Evolutionary conservation across 2,888 invertebrate species (phyloP), one percentile per base, ranked within the genome.

Genomic region (Polietes domitor): DNA sequence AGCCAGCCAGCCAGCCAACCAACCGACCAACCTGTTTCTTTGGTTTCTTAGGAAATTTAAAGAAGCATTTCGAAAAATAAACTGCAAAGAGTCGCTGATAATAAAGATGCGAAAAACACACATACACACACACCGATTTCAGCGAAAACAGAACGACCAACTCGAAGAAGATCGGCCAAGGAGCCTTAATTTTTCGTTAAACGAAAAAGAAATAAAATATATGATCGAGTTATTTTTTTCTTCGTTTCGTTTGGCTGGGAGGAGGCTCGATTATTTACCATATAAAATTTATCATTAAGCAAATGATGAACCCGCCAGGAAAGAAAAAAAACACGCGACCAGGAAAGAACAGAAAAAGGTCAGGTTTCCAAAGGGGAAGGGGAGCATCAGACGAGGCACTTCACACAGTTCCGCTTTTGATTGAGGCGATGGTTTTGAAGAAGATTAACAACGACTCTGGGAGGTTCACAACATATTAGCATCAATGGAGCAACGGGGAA

Each of bases 351-450:
- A 32, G 63, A 77, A 83, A 76, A 80, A 83, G 80, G 80, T 83
- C 83, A 83, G 80, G 77, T 83, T 83, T 83, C 80, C 41, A 17
- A 37, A 37, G 24, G 43, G 0, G 12, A n/a, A 10, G 12, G 1
- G 17, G 15, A 3, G 21, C 21, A 3, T 12, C 24, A 68, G 68
- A 43, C 65, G 53, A 80, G 81, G 81, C 78, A 80, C 80, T 81
- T 84, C 84, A 84, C 84, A 84, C 77, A 78, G 84, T 84, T 84
- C 84, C 81, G 84, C 80, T 84, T n/a, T 50, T 32, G 61, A 61
- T 61, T 61, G 17, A 61, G 28, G 4, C n/a, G 53, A 55, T 28
- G 61, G 61, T 24, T 61, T 19, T 21, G 28, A 28, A 15, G 17
- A 26, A 61, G 61, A 61, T 61, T 28, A 61, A 26, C 26, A n/a